These are phyloP conservation scores for Syrrhaptes paradoxus DNA, from an alignment of 2,113 vertebrate genomes.

Conservation along the genomic window DNA sequence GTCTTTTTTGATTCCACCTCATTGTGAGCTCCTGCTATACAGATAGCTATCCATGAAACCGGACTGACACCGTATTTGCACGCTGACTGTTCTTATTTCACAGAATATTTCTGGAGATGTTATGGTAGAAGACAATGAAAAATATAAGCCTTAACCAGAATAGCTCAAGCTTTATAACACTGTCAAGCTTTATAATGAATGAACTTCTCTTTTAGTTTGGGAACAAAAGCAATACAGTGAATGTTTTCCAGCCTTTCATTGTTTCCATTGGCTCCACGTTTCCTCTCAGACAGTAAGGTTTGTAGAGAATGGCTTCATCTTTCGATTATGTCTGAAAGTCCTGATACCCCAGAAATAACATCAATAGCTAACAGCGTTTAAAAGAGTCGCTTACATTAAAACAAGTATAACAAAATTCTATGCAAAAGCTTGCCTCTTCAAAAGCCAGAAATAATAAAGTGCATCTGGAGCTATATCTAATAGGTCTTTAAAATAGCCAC, in stretches of 20 bases:
- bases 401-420: fast-evolving
- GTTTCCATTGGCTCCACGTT: background rate
- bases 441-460: background rate
- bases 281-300: background rate
- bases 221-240: background rate
- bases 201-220: background rate
- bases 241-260: background rate
- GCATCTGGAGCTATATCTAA: background rate
- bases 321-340: background rate
- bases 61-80: background rate
- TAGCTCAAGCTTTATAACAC: background rate
- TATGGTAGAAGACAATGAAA: background rate
- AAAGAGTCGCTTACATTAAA: background rate
- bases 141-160: background rate
- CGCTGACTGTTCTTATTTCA: background rate
- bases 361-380: background rate
- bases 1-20: background rate
- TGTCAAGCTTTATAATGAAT: background rate
- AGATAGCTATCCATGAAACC: background rate
- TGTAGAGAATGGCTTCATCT: background rate
- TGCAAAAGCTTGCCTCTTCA: background rate
- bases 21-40: background rate
- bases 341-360: background rate
- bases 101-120: background rate
- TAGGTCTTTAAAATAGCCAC: background rate